Base-by-base conservation (phyloP, 2,888 invertebrate species). In the Osmoderma eremita region DNA sequence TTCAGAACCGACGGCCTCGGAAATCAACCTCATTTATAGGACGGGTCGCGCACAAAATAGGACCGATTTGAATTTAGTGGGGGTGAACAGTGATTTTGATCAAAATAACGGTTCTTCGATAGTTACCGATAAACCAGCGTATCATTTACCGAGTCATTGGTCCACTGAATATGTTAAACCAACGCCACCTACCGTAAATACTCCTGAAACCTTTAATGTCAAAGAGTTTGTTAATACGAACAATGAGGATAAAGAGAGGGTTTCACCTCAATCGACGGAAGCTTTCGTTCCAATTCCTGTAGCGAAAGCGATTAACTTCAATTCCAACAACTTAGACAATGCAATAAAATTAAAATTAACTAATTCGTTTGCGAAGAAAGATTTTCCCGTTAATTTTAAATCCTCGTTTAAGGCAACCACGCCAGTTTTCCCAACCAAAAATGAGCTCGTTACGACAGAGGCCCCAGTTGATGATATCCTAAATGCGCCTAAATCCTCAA, bases 101-200 rank as follows among this genome's bases (percentile, higher is more conserved):
- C 77, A 78, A 8, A 82, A 83, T 70, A 82, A 84, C 13, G 72
- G 84, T 3, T 84, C 83, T 69, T 81, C 82, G 41, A 68, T 63
- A 6, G 62, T 74, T 5, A 74, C 76, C 4, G 85, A 81, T 64
- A 84, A 85, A 71, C 80, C 81, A 18, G 83, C 81, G 68, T 87
- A 86, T 74, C 80, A 84, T 22, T 83, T 86, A 0, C 87, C 87
- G 0, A 82, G 84, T 5, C 84, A 84, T 65, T 87, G 87, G 87
- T 86, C 87, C 0, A 86, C 85, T 0, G 83, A 84, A 61, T 76
- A 77, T 63, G 67, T 70, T 0, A 74, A 75, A 66, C 70, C 17
- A 18, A 61, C 58, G 5, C n/a, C 58, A 17, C 45, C 45, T 17
- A 38, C 24, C 15, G 45, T 45, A 6, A 13, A 24, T 58, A 42